Evolutionary conservation across 2,888 invertebrate species (phyloP), one percentile per base, ranked within the genome.

Genomic region (Ornithoptera alexandrae): DNA sequence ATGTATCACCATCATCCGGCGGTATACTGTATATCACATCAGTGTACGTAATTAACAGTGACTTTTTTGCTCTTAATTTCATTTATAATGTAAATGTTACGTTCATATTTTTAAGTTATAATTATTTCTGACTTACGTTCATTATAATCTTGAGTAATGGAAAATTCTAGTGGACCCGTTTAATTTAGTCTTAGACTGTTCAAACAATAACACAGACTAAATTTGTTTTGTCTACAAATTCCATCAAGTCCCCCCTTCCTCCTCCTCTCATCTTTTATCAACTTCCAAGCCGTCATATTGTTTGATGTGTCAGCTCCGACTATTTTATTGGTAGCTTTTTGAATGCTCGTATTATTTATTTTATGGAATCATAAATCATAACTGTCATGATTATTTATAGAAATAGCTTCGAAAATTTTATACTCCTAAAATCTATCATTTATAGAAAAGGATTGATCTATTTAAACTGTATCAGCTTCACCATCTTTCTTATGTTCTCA

Each of bases 181-280:
- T 20, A n/a, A 59, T 65, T 65, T 24, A 18, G 61, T 36, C 2
- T 15, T 15, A 39, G 39, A 39, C 20, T n/a, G 7, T 50, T 30
- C 67, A 61, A 61, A 67, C 67, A 46, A 53, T 30, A 67, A 61
- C n/a, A 46, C 30, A 60, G 53, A 36, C 60, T n/a, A 67, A 60
- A 59, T 53, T 67, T 67, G 67, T 67, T 67, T 53, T 67, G 67
- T 67, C 67, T 67, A 67, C n/a, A 53, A 61, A 67, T 53, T 61
- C 61, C 53, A 53, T 59, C 24, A 36, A 42, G 12, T 39, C 58
- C 24, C 39, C 39, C 10, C 10, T 30, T 30, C 30, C 39, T 7
- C 39, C 39, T 10, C 10, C 24, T n/a, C 30, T 8, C 59, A 60
- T 66, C 66, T 66, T 59, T 60, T 59, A 59, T 66, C 66, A 66